These are phyloP conservation scores for Geotrypetes seraphini DNA, from an alignment of 2,797 vertebrate genomes.

Conservation along the genomic window DNA sequence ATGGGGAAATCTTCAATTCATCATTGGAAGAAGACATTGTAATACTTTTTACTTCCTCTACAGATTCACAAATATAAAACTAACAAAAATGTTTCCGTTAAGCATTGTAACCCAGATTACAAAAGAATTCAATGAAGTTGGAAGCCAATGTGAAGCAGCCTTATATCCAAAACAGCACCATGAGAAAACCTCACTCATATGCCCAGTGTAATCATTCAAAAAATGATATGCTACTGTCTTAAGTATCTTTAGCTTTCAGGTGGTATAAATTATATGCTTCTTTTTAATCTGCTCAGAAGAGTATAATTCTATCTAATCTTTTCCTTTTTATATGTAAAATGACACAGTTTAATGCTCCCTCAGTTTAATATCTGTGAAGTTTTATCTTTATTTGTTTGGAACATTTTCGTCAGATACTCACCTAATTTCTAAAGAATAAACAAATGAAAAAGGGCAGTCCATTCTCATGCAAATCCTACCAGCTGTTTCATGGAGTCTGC, in stretches of 20 bases:
- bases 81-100: too few relatives aligned
- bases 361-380: slow-evolving; percentile 42
- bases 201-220: too few relatives aligned
- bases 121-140: too few relatives aligned
- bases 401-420: slow-evolving; percentile 52
- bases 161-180: too few relatives aligned
- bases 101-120: too few relatives aligned
- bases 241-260: slow-evolving; percentile 28
- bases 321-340: slow-evolving; percentile 47
- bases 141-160: too few relatives aligned
- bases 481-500: slow-evolving; percentile 59
- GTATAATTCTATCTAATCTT: slow-evolving; percentile 39
- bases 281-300: slow-evolving; percentile 32
- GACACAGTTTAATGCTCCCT: slow-evolving; percentile 39
- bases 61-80: too few relatives aligned
- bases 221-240: slow-evolving; percentile 18
- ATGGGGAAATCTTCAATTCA: too few relatives aligned
- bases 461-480: slow-evolving; percentile 67
- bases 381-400: slow-evolving; percentile 58
- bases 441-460: slow-evolving; percentile 49
- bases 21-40: too few relatives aligned
- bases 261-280: slow-evolving; percentile 21
- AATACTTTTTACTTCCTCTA: too few relatives aligned
- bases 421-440: slow-evolving; percentile 64
- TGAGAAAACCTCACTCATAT: too few relatives aligned